Evolutionary conservation across 2,888 invertebrate genomes (phyloP).

Genomic region (Dicyrtoma fusca): DNA sequence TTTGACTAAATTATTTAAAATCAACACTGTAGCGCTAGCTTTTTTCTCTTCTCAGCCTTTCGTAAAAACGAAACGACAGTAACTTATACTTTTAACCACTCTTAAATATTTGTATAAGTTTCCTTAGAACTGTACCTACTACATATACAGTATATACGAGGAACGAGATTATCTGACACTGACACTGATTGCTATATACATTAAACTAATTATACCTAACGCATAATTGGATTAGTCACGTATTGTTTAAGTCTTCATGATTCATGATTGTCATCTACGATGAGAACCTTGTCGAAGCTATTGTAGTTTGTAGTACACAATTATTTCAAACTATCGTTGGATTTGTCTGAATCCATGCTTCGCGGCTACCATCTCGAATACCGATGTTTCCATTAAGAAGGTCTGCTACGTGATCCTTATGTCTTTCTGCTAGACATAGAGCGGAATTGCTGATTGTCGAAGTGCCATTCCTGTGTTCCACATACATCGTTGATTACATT

Average conservation of each 20-base stretch:
- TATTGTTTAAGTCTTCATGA: slow-evolving; percentile 4
- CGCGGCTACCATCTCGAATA: background rate
- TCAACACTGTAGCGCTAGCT: background rate
- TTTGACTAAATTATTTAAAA: slow-evolving; percentile 2
- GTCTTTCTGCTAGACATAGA: background rate
- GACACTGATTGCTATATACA: too few species aligned
- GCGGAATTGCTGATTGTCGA: slow-evolving; percentile 7
- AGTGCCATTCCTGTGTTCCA: slow-evolving; percentile 1
- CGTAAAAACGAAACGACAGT: background rate
- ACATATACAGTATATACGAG: too few species aligned
- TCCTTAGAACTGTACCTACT: background rate
- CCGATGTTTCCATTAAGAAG: background rate
- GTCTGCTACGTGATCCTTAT: background rate
- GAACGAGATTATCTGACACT: too few species aligned
- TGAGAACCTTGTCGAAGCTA: background rate
- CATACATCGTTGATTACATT: too few species aligned
- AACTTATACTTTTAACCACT: too few species aligned
- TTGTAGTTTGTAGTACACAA: background rate
- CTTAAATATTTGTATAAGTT: background rate
- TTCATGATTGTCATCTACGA: slow-evolving; percentile 15
- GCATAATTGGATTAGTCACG: background rate
- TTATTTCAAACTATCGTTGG: slow-evolving; percentile 29
- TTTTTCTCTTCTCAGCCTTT: too few species aligned
- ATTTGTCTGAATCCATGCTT: slow-evolving; percentile 34
- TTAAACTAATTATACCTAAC: too few species aligned